Evolutionary conservation across 2,113 vertebrate genomes (phyloP), one percentile per base, ranked within the genome.

Genomic region (Rhinichthys klamathensis): DNA sequence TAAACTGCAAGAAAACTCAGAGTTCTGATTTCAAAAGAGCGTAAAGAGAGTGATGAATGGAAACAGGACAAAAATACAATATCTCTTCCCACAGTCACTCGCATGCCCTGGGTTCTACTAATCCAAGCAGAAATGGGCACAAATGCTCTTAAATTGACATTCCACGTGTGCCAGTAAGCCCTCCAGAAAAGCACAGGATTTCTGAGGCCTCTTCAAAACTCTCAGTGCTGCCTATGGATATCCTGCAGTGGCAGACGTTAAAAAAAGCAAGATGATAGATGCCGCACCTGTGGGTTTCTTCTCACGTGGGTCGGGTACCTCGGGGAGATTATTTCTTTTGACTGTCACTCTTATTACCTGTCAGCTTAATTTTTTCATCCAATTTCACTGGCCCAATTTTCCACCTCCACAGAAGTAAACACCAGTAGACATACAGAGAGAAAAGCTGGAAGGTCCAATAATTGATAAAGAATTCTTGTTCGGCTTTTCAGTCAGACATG

Each of bases 381-480:
- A 54, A 38, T 86, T 80, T 58, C 81, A 15, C 61, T 82, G 81
- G 30, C 67, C 87, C 60, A 70, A 27, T 86, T 82, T 82, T 58
- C 46, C 81, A 35, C 41, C 18, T 23, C 63, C 25, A 35, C 65
- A 65, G 67, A 38, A 80, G 60, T 54, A 79, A 60, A 79, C 41
- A 44, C 49, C 51, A 60, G 49, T 25, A 18, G 49, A 35, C 25
- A 54, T 44, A 63, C 6, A 32, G 60, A 67, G 76, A 83, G 16
- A 41, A 72, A 11, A 41, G 12, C 10, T 3, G 8, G 30, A 38
- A 51, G 74, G 74, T 72, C 56, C 13, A 13, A 51, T 35, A 15
- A 25, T 61, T 61, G 23, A 60, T 41, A 6, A 41, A n/a, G 18
- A 54, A 11, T 41, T 60, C 11, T 38, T 60, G 2, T 58, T 15